Evolutionary conservation across 2,797 vertebrate species (phyloP), one percentile per base, ranked within the genome.

Genomic region (Sebastiscus albofasciatus): DNA sequence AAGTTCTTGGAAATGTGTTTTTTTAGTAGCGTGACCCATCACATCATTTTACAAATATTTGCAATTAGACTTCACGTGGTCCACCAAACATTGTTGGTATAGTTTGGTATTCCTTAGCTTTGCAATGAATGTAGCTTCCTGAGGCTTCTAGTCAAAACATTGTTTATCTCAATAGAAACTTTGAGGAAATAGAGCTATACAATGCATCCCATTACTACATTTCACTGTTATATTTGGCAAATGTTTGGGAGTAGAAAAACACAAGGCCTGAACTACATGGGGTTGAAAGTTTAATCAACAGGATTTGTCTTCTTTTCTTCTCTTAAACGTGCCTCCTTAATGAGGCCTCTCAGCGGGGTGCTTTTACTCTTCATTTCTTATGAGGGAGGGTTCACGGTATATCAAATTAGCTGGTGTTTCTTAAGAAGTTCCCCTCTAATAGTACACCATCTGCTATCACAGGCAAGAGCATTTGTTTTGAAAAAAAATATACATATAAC

Each of bases 321-420:
- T 79, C 78, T 89, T 90, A 77, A 92, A 85, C 81, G 75, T 69
- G 70, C 24, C 76, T 82, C 75, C 29, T 80, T 93, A 93, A 94
- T 93, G 87, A 91, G 81, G 77, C 79, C 68, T 90, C 91, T 84
- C 93, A 87, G 93, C 81, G 80, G 89, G 90, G 62, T 55, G 74
- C 64, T 75, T 87, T 64, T 75, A 67, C 85, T 88, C 60, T 89
- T 89, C 83, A 88, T 91, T 93, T 87, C 79, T 83, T 80, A 82
- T 77, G 85, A 86, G 77, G 58, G 72, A 84, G 60, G 68, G 79
- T 67, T 89, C 83, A 79, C 61, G 80, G 71, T 72, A 68, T 31
- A 83, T 81, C 78, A 88, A 87, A 92, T 91, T 87, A 88, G 80
- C 73, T 62, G 8, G 68, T 71, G 56, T 87, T 70, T 86, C 87